phyloP scores from a whole-genome alignment of 1,140 invertebrate genomes.

The Diachasmimorpha longicaudata region DNA sequence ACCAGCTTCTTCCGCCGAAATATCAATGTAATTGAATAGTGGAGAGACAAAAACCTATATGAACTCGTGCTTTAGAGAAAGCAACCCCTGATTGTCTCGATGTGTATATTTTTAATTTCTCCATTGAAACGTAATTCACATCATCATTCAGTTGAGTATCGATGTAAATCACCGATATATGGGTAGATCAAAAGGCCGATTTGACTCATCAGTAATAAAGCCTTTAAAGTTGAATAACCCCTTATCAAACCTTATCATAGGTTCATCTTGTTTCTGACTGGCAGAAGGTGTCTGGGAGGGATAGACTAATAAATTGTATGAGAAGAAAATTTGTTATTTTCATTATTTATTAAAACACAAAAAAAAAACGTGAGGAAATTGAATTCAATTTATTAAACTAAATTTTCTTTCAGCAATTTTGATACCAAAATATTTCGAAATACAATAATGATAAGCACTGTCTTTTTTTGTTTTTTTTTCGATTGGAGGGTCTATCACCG shows the following conservation, averaged over 20 bases:
- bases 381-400: no score
- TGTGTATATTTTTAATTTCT: not conserved
- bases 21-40: not conserved
- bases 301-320: not conserved
- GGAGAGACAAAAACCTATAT: not conserved
- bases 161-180: not conserved
- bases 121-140: no score
- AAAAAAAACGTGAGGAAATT: not conserved
- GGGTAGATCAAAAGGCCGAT: not conserved
- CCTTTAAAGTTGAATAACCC: not conserved
- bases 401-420: no score
- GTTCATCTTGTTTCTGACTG: not conserved
- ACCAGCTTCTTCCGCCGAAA: not conserved
- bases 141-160: not conserved
- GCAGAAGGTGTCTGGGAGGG: not conserved
- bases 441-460: no score
- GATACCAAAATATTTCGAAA: no score
- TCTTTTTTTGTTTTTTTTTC: no score
- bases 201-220: not conserved
- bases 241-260: not conserved
- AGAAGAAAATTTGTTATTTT: not conserved
- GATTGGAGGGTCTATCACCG: no score
- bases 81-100: not conserved
- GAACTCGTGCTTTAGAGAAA: not conserved
- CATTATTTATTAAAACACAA: not conserved